These are phyloP conservation scores for Masnerella sp. DNA, from an alignment of 2,888 invertebrate species.

Conservation along the genomic window DNA sequence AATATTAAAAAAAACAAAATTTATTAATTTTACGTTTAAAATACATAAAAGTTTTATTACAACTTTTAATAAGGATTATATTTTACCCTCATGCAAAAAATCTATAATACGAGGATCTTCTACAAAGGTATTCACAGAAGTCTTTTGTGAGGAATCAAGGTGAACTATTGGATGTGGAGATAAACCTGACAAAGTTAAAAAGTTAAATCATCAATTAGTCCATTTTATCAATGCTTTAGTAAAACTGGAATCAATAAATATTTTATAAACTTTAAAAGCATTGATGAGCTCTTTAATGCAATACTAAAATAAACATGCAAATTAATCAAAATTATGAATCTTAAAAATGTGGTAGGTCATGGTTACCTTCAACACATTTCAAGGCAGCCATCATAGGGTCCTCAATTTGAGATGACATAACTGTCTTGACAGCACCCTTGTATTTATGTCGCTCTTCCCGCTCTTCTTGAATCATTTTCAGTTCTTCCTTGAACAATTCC, in stretches of 20 bases:
- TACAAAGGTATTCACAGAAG: conserved; percentile 67
- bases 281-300: no score
- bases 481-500: conserved; percentile 98
- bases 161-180: conserved; percentile 53
- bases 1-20: neutral
- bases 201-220: no score
- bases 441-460: conserved; percentile 96
- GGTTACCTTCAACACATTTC: conserved; percentile 75
- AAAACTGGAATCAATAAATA: no score
- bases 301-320: neutral
- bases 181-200: conserved; percentile 43
- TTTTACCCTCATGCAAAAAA: conserved; percentile 71
- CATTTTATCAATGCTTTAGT: no score
- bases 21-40: no score
- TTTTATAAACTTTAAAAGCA: no score
- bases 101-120: conserved; percentile 71
- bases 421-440: conserved; percentile 84
- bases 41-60: conserved; percentile 14
- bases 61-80: conserved; percentile 31
- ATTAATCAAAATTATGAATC: neutral
- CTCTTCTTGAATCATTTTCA: conserved; percentile 98
- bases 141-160: conserved; percentile 69
- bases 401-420: conserved; percentile 71
- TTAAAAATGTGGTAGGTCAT: neutral
- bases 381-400: conserved; percentile 75